phyloP scores from a whole-genome alignment of 2,113 vertebrate genomes.

The Caranx melampygus region DNA sequence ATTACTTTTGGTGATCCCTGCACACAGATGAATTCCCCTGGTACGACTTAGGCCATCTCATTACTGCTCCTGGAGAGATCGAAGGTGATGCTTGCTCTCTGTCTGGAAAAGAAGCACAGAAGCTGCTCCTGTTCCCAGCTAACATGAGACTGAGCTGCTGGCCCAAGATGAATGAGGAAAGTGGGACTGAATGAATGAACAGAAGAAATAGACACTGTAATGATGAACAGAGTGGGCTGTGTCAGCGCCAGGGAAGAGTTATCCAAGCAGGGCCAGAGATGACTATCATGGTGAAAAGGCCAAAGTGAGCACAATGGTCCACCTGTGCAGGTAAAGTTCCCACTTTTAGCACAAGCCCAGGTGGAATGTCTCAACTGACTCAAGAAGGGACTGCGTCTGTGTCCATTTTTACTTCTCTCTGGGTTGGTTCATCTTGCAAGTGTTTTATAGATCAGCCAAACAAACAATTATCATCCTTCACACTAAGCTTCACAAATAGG shows the following conservation, averaged over 20 bases:
- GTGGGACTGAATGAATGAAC: constrained; percentile 40
- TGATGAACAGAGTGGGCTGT: constrained; percentile 65
- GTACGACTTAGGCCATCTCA: constrained; percentile 51
- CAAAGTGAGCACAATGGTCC: constrained; percentile 55
- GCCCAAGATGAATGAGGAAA: constrained; percentile 41
- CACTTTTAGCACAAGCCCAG: background rate
- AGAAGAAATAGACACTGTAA: constrained; percentile 57
- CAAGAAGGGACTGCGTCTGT: background rate
- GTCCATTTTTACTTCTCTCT: background rate
- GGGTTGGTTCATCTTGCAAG: background rate
- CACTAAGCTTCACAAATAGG: constrained; percentile 32
- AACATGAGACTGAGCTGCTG: constrained; percentile 23
- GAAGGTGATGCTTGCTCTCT: constrained; percentile 49
- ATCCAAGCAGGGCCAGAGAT: constrained; percentile 57
- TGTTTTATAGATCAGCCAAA: constrained; percentile 21
- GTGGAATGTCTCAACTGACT: constrained; percentile 32
- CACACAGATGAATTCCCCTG: constrained; percentile 58
- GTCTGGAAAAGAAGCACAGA: constrained; percentile 3
- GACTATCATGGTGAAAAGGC: constrained; percentile 57
- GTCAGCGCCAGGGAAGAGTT: constrained; percentile 30
- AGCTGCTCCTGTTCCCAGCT: constrained; percentile 22
- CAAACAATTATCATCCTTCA: constrained; percentile 9
- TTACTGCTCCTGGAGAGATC: constrained; percentile 59
- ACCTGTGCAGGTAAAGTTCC: constrained; percentile 61
- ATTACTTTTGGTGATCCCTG: constrained; percentile 53